Evolutionary conservation across 2,113 vertebrate genomes (phyloP), one percentile per base, ranked within the genome.

Genomic region (Cryptomyrus ogoouensis): DNA sequence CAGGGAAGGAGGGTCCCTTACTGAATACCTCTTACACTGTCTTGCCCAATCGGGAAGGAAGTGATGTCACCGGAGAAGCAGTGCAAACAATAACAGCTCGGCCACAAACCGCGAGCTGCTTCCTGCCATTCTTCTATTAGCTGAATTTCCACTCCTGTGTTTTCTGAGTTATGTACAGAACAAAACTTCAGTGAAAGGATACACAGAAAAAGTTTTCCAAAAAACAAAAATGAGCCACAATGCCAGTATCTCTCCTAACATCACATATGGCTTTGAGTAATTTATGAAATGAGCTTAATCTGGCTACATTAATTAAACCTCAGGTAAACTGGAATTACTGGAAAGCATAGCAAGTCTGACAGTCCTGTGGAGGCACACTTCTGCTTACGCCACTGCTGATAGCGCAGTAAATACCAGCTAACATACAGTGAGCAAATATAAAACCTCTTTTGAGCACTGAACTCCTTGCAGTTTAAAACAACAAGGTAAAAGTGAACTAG

Each of bases 51-150:
- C 70, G 90, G 92, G 91, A 91, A 93, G 93, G 93, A 93, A 92
- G 56, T 92, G 88, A 93, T 89, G 91, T 92, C 91, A 90, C 47
- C 24, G 89, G 89, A 89, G 87, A 85, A 47, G 90, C 89, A 91
- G 84, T 39, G 8, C 77, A 91, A 50, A 91, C 91, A 90, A 92
- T 91, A 91, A 93, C 90, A 74, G 90, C 92, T 93, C 86, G 80
- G 91, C 93, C 93, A 56, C 93, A 92, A 92, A 93, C 93, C 89
- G 84, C 89, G 39, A 52, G 88, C 52, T 50, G 88, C 91, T 93
- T 93, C 93, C 93, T 93, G 89, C 92, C 91, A 92, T 93, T 93
- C 91, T 93, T 92, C 80, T 88, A 74, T 87, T 66, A 84, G 66
- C 3, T 49, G 52, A 56, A 10, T 89, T 87, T 87, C 56, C 83